Conservation (phyloP, 2,113 vertebrate species). For the Australoheros scitulus region DNA sequence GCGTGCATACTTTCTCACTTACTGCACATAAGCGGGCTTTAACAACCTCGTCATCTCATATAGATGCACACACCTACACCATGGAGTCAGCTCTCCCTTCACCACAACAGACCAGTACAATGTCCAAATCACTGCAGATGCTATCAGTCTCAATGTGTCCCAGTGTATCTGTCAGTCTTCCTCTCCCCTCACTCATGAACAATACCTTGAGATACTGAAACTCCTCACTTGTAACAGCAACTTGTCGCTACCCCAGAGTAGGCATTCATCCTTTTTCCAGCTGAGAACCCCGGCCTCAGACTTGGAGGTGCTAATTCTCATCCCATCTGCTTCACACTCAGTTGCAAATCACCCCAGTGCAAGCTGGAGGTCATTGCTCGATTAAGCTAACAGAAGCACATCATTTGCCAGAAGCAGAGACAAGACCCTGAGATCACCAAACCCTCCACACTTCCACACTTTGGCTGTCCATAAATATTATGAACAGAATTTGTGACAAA, state of each 20-base stretch:
- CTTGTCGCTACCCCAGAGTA: not conserved
- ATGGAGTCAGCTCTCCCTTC: not conserved
- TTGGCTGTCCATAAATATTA: not conserved
- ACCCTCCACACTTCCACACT: too few species aligned
- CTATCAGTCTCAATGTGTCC: not conserved
- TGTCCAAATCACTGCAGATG: not conserved
- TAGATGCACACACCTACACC: constrained; percentile 22
- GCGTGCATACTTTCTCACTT: constrained; percentile 10
- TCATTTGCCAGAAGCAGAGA: not conserved
- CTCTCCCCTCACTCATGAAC: not conserved
- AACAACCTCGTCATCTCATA: not conserved
- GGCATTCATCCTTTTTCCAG: not conserved
- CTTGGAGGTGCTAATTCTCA: rapidly evolving
- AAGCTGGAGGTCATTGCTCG: not conserved
- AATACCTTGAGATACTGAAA: not conserved
- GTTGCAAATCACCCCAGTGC: not conserved
- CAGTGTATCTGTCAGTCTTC: not conserved
- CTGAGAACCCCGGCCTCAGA: not conserved
- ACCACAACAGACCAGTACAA: not conserved
- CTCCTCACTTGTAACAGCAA: not conserved
- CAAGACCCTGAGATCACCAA: not conserved
- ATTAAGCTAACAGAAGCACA: not conserved
- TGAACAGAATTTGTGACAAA: not conserved
- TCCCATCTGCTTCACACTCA: not conserved
- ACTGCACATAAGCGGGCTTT: constrained; percentile 4